Conservation (phyloP, 1,140 invertebrate species). For the Temnothorax curvispinosus region DNA sequence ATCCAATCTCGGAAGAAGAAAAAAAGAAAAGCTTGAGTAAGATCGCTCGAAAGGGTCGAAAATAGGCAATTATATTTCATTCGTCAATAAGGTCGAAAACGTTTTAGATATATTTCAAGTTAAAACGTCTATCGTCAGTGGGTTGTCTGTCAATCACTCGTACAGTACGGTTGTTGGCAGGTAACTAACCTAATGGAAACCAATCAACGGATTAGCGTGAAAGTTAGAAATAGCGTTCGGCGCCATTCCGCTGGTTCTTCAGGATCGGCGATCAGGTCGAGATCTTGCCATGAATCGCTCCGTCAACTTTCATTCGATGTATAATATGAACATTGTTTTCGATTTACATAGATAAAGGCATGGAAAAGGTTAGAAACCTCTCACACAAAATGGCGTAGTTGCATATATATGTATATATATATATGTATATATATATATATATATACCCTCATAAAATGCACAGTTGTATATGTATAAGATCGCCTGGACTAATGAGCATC, state of each 20-base stretch:
- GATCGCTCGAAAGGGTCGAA: constrained; percentile 45
- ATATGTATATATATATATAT: too few relatives aligned
- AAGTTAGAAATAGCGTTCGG: background rate
- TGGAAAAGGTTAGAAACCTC: constrained; percentile 26
- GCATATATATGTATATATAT: too few relatives aligned
- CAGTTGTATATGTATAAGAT: too few relatives aligned
- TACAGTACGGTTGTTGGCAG: constrained; percentile 57
- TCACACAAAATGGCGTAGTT: too few relatives aligned
- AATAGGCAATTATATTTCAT: constrained; percentile 62
- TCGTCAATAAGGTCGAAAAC: constrained; percentile 25
- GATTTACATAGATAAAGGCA: constrained; percentile 6
- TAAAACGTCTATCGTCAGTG: background rate
- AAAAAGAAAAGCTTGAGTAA: constrained; percentile 15
- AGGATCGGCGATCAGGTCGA: background rate
- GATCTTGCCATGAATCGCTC: constrained; percentile 20
- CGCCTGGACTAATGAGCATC: too few relatives aligned
- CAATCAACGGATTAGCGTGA: constrained; percentile 74
- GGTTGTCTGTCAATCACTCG: constrained; percentile 61
- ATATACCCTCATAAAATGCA: too few relatives aligned
- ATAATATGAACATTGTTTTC: background rate
- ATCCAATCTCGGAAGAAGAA: background rate
- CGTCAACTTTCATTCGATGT: background rate
- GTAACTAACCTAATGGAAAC: constrained; percentile 59
- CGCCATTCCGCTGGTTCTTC: constrained; percentile 5
- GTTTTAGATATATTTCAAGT: constrained; percentile 51